A percentile compares a stretch with the other conserved stretches of the same genome.
phyloP scores from a whole-genome alignment of 2,797 vertebrate genomes.

The Paedocypris micromegethes region DNA sequence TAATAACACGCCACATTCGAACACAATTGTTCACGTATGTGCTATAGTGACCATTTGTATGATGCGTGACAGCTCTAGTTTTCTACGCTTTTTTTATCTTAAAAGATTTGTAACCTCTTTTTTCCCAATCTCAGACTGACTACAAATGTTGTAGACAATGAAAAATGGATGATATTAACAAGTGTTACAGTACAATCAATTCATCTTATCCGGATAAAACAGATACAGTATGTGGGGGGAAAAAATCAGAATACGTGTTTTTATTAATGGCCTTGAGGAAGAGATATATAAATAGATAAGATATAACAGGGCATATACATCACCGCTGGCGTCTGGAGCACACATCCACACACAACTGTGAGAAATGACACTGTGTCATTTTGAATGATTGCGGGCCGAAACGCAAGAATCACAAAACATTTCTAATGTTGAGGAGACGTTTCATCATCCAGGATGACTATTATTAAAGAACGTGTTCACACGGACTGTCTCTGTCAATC shows the following conservation, averaged over 20 bases:
- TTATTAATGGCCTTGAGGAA: slow-evolving; percentile 57
- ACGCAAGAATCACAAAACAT: slow-evolving; percentile 53
- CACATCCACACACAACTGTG: slow-evolving; percentile 42
- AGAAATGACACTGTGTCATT: slow-evolving; percentile 48
- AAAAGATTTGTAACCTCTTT: slow-evolving; percentile 37
- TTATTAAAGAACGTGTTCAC: slow-evolving; percentile 21
- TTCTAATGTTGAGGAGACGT: slow-evolving; percentile 47
- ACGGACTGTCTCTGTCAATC: background rate
- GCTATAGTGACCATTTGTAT: no score
- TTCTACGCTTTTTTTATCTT: background rate
- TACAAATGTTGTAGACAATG: slow-evolving; percentile 54
- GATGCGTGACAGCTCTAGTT: no score
- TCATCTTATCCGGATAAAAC: slow-evolving; percentile 50
- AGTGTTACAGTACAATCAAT: slow-evolving; percentile 52
- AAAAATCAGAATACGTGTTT: slow-evolving; percentile 55
- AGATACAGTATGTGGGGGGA: slow-evolving; percentile 53
- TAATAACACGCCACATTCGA: no score
- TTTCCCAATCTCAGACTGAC: slow-evolving; percentile 46
- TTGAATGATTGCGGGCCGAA: slow-evolving; percentile 52
- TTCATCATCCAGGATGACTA: slow-evolving; percentile 47
- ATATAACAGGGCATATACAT: slow-evolving; percentile 57
- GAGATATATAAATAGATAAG: slow-evolving; percentile 53
- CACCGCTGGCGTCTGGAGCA: slow-evolving; percentile 42
- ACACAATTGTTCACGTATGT: no score
- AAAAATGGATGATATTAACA: slow-evolving; percentile 62